phyloP scores from a whole-genome alignment of 2,113 vertebrate species.

The Picathartes gymnocephalus region DNA sequence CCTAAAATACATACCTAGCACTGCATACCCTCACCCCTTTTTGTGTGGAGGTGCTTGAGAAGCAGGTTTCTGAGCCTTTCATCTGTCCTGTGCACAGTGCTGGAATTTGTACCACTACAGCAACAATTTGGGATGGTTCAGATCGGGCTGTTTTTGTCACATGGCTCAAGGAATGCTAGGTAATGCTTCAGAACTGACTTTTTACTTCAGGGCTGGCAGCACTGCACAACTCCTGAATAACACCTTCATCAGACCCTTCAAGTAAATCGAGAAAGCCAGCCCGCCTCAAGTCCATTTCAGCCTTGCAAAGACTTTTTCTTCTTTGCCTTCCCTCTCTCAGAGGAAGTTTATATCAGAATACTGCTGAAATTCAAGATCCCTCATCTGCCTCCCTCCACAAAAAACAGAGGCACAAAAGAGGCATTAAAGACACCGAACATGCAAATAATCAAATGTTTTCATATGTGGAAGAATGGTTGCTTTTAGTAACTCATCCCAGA shows the following conservation, averaged over 20 bases:
- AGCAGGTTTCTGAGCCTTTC: neutral
- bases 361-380: slow-evolving; percentile 35
- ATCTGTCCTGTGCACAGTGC: neutral
- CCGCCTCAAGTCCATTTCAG: neutral
- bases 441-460: slow-evolving; percentile 53
- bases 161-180: neutral
- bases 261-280: neutral
- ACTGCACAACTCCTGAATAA: slow-evolving; percentile 3
- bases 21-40: neutral
- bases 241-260: neutral
- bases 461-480: slow-evolving; percentile 53
- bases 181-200: neutral
- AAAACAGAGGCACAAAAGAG: slow-evolving; percentile 46
- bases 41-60: neutral
- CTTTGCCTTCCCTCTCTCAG: neutral
- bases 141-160: neutral
- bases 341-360: slow-evolving; percentile 46
- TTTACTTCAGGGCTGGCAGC: neutral
- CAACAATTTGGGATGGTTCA: neutral
- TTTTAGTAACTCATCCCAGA: slow-evolving; percentile 66
- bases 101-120: neutral
- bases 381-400: neutral
- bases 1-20: neutral
- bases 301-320: slow-evolving; percentile 30
- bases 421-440: slow-evolving; percentile 39